phyloP scores from a whole-genome alignment of 2,113 vertebrate genomes.

The Odontesthes bonariensis region DNA sequence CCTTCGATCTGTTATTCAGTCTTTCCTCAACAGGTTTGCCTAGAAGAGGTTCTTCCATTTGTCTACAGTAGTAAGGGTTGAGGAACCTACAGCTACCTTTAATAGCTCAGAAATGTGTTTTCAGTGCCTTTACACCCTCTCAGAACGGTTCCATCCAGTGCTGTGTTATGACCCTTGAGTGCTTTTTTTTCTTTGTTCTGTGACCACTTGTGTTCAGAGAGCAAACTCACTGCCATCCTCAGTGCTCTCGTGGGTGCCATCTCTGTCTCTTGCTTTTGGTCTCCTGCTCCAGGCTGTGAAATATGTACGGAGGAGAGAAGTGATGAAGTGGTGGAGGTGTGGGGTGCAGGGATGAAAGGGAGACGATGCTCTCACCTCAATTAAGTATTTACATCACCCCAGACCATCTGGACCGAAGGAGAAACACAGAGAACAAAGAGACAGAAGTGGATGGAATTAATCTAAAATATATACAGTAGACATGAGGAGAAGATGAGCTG shows the following conservation, averaged over 20 bases:
- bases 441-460: slow-evolving; percentile 10
- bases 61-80: not conserved
- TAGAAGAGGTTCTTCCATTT: not conserved
- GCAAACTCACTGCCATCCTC: slow-evolving; percentile 18
- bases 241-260: not conserved
- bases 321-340: slow-evolving; percentile 32
- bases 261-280: slow-evolving; percentile 20
- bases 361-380: slow-evolving; percentile 36
- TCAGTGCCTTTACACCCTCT: not conserved
- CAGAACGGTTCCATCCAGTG: not conserved
- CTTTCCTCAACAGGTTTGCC: not conserved
- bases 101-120: not conserved
- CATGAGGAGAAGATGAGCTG: slow-evolving; percentile 27
- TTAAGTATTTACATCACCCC: slow-evolving; percentile 67
- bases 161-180: not conserved
- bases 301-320: slow-evolving; percentile 47
- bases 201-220: slow-evolving; percentile 22
- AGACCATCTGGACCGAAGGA: slow-evolving; percentile 55
- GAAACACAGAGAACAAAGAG: slow-evolving; percentile 21
- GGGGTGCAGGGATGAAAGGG: slow-evolving; percentile 23
- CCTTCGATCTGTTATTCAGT: not conserved
- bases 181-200: slow-evolving; percentile 10
- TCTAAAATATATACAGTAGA: slow-evolving; percentile 25
- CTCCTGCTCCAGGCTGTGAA: slow-evolving; percentile 42
- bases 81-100: not conserved